phyloP scores from a whole-genome alignment of 2,113 vertebrate genomes.

The Corythornis cristatus region DNA sequence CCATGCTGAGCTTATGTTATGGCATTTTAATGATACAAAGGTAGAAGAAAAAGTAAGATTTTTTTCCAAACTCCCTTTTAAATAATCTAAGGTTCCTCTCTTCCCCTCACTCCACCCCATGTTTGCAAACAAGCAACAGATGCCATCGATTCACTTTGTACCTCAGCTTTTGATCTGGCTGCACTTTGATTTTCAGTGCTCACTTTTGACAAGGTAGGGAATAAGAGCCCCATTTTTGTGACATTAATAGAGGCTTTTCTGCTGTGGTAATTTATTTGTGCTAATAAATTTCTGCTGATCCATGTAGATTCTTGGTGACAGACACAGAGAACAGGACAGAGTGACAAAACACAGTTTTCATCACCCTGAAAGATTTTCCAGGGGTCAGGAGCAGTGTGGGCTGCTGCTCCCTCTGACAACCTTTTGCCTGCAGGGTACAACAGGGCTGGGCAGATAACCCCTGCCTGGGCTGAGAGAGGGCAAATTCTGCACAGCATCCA shows the following conservation, averaged over 20 bases:
- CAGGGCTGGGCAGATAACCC: neutral
- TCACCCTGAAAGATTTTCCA: neutral
- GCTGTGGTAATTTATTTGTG: constrained; percentile 21
- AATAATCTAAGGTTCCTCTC: neutral
- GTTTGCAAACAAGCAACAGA: neutral
- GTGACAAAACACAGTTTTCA: neutral
- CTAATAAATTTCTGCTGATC: constrained; percentile 48
- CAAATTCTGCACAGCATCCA: neutral
- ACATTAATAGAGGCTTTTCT: constrained; percentile 34
- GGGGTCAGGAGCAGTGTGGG: neutral
- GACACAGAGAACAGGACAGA: neutral
- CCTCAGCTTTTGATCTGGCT: constrained; percentile 33
- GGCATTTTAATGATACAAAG: neutral
- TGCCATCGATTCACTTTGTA: constrained; percentile 45
- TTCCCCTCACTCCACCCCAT: neutral
- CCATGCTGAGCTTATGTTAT: neutral
- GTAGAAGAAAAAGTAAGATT: neutral
- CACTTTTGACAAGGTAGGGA: constrained; percentile 48
- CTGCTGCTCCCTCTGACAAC: neutral
- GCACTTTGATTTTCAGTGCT: constrained; percentile 18
- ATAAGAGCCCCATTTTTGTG: constrained; percentile 32
- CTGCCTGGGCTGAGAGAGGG: neutral
- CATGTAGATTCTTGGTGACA: neutral
- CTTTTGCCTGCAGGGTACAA: neutral
- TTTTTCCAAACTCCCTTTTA: neutral